A percentile compares a stretch with the other conserved stretches of the same genome.
Conservation (phyloP, 2,113 vertebrate genomes). For the Takifugu bimaculatus region DNA sequence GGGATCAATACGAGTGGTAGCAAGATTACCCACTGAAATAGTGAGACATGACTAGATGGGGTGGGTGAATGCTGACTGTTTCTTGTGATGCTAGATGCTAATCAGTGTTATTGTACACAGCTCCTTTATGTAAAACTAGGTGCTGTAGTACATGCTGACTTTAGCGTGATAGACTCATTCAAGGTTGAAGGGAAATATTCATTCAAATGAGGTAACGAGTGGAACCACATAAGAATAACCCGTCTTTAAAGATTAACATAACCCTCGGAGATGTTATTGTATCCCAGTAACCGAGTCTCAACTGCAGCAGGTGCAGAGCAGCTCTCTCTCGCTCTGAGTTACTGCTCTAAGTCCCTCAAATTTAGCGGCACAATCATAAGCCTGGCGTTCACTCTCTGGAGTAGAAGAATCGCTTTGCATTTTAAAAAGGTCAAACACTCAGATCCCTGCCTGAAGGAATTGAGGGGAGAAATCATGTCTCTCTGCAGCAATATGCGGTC, state of each 20-base stretch:
- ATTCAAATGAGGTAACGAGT: slow-evolving; percentile 67
- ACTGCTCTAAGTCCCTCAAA: slow-evolving; percentile 72
- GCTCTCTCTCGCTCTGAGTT: slow-evolving; percentile 63
- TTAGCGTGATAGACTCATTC: slow-evolving; percentile 47
- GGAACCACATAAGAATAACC: slow-evolving; percentile 66
- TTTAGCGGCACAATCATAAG: slow-evolving; percentile 73
- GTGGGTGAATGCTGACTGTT: no score
- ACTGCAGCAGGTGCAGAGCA: slow-evolving; percentile 64
- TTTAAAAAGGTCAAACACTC: slow-evolving; percentile 78
- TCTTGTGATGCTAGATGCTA: no score
- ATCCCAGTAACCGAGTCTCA: slow-evolving; percentile 65
- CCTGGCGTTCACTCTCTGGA: slow-evolving; percentile 69
- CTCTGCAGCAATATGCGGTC: slow-evolving; percentile 66
- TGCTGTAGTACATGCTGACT: slow-evolving; percentile 43
- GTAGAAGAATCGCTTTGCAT: slow-evolving; percentile 75
- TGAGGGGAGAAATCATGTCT: slow-evolving; percentile 71
- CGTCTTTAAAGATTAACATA: slow-evolving; percentile 72
- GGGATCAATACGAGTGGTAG: neutral
- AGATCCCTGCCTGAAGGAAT: slow-evolving; percentile 70
- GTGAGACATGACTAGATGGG: neutral
- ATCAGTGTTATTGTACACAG: neutral
- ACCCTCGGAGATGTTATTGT: slow-evolving; percentile 70
- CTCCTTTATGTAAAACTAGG: slow-evolving; percentile 15
- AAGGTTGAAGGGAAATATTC: slow-evolving; percentile 69
- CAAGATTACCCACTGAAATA: neutral